Percentiles rank a stretch among this genome's conserved stretches.
Evolutionary conservation across 2,797 vertebrate species (phyloP).

Genomic region (Squalus acanthias): DNA sequence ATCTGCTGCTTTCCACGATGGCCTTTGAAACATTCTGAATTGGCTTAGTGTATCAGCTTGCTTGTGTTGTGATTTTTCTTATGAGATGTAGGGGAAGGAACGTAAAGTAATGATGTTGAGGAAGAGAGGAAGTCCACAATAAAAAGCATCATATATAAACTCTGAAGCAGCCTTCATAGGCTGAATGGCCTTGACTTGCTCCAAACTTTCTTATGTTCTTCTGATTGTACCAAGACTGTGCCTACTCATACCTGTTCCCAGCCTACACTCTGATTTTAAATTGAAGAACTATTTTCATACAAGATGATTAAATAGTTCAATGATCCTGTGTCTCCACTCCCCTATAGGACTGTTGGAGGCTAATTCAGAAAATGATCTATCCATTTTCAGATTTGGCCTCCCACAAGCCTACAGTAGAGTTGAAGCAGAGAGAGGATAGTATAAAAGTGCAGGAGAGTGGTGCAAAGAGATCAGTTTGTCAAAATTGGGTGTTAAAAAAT

Average conservation of each 20-base stretch:
- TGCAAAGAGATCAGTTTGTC: background rate
- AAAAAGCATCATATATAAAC: background rate
- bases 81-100: background rate
- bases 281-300: background rate
- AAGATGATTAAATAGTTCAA: background rate
- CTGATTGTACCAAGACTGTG: background rate
- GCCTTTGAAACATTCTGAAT: background rate
- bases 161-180: background rate
- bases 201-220: background rate
- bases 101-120: conserved; percentile 5
- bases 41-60: background rate
- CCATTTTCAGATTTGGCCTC: background rate
- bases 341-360: background rate
- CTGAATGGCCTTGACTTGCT: background rate
- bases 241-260: background rate
- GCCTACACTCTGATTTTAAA: background rate
- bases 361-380: background rate
- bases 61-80: background rate
- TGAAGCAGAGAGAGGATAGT: background rate
- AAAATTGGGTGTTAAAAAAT: background rate
- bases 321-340: background rate
- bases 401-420: background rate
- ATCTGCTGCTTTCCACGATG: background rate
- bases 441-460: no score
- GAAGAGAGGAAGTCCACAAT: background rate